Conservation (phyloP, 2,113 vertebrate species). For the Acanthisitta chloris region DNA sequence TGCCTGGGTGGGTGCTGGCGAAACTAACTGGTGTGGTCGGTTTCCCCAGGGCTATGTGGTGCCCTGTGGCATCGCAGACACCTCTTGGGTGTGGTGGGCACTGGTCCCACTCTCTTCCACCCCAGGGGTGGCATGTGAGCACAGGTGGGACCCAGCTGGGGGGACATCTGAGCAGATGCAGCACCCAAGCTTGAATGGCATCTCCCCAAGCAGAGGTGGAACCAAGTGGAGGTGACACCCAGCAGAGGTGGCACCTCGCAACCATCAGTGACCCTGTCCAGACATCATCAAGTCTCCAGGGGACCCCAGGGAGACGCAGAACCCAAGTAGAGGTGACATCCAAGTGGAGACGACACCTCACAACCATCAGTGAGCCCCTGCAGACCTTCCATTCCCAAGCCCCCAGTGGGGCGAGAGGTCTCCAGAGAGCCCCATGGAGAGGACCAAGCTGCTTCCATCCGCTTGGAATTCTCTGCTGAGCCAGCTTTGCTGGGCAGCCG, state of each 20-base stretch:
- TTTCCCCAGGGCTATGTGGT: fast-evolving
- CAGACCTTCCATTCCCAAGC: not conserved
- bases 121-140: fast-evolving
- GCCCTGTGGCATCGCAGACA: not conserved
- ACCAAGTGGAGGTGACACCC: too few relatives aligned
- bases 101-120: fast-evolving
- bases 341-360: not conserved
- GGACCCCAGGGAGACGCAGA: too few relatives aligned
- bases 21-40: fast-evolving
- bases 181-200: too few relatives aligned
- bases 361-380: fast-evolving
- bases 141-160: too few relatives aligned
- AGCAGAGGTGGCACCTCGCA: not conserved
- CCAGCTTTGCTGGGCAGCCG: not conserved
- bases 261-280: not conserved
- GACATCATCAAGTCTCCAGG: too few relatives aligned
- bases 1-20: too few relatives aligned
- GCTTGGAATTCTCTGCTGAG: not conserved
- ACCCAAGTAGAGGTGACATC: not conserved
- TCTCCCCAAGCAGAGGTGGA: too few relatives aligned
- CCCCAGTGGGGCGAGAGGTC: fast-evolving
- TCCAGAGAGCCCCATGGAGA: not conserved
- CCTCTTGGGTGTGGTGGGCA: not conserved
- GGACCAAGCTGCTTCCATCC: not conserved
- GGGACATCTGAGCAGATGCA: not conserved